These are phyloP conservation scores for Cosmopolites sordidus DNA, from an alignment of 2,888 invertebrate genomes.

Conservation along the genomic window DNA sequence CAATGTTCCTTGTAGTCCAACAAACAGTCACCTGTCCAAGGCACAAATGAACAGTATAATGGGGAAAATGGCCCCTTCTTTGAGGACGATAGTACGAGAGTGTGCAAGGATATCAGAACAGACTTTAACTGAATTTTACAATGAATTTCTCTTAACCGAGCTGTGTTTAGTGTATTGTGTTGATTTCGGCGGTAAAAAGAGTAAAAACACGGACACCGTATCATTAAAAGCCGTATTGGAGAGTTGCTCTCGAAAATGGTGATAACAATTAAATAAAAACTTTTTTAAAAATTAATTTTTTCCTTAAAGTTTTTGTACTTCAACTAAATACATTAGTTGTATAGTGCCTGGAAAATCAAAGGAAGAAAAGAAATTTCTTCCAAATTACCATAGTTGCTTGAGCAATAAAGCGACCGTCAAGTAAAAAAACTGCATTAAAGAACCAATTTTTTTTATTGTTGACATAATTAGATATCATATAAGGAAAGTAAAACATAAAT, in stretches of 20 bases:
- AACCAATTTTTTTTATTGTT: too few relatives aligned
- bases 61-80: conserved; percentile 34
- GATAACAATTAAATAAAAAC: too few relatives aligned
- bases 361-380: too few relatives aligned
- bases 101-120: conserved; percentile 41
- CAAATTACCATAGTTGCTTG: too few relatives aligned
- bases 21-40: conserved; percentile 19
- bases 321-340: too few relatives aligned
- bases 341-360: too few relatives aligned
- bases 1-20: conserved; percentile 31
- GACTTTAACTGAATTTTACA: conserved; percentile 34
- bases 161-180: conserved; percentile 33
- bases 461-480: too few relatives aligned
- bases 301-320: too few relatives aligned
- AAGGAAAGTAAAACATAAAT: too few relatives aligned
- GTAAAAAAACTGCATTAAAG: too few relatives aligned
- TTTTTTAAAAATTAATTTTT: too few relatives aligned
- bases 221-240: background rate
- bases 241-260: background rate
- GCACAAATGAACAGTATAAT: conserved; percentile 32
- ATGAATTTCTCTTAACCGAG: conserved; percentile 38
- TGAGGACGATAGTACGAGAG: conserved; percentile 39
- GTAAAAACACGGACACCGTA: background rate
- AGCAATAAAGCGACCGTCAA: too few relatives aligned
- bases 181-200: background rate